Base-by-base conservation (phyloP, 2,888 invertebrate genomes). In the Sepiola atlantica region DNA sequence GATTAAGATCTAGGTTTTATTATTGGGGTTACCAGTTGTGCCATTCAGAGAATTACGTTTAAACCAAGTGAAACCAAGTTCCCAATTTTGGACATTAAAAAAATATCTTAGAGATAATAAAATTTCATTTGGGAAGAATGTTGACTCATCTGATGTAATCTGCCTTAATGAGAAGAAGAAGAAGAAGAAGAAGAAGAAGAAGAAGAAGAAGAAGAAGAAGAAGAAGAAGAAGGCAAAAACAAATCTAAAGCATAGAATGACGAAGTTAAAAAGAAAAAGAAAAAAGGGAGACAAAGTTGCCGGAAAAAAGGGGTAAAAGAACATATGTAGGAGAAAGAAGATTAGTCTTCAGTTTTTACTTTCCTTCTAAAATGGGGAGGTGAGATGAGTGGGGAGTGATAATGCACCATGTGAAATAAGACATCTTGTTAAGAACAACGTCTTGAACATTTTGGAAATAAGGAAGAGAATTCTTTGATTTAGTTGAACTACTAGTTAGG, bases 1-100 rank as follows among this genome's bases (percentile, higher is more conserved):
- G 45, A 91, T 35, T 35, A 91, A 91, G 54, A 35, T 28, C 45
- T 92, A 92, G 92, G n/a, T 32, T 92, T 92, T 92, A 92, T 55
- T 92, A 45, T n/a, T 77, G 77, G 77, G n/a, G 77, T 77, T 77
- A 77, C 77, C n/a, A 77, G 77, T 77, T 32, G 77, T 77, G 77
- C 77, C n/a, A n/a, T 77, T 77, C 77, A 77, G 77, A 77, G 77
- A 77, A 77, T 77, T 77, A 77, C 18, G 77, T 77, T 77, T 32
- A 77, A 77, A 18, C 77, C 77, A 77, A 77, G n/a, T 77, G 77
- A 32, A 77, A 77, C 77, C 77, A 77, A 77, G 77, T n/a, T 77
- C n/a, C 77, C 77, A 77, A 77, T 77, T 77, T 77, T 77, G 77
- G 77, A 77, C 77, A 77, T 77, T 32, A 77, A 77, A 77, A 57